phyloP scores from a whole-genome alignment of 2,113 vertebrate species.

The Todiramphus chloris region DNA sequence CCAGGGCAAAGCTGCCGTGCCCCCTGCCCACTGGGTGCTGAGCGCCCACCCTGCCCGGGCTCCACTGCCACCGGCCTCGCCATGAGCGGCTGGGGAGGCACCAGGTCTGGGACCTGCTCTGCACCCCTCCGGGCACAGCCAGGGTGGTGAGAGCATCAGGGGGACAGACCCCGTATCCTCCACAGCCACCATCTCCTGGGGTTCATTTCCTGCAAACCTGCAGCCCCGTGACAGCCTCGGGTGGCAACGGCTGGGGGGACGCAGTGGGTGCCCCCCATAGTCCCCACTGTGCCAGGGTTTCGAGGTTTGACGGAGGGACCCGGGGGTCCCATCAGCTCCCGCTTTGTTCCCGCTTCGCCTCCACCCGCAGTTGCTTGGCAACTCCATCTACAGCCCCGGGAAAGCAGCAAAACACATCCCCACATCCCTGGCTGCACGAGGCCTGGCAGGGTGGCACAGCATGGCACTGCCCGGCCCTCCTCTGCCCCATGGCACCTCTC shows the following conservation, averaged over 20 bases:
- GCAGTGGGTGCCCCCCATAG: accelerated
- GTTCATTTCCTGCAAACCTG: too few species aligned
- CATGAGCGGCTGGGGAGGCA: background rate
- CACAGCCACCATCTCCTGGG: accelerated
- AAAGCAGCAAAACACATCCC: background rate
- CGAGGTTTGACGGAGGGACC: background rate
- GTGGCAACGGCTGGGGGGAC: accelerated
- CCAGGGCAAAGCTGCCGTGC: background rate
- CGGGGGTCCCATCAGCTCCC: background rate
- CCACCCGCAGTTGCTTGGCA: slow-evolving; percentile 78
- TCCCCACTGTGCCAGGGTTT: accelerated
- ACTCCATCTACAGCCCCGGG: slow-evolving; percentile 57
- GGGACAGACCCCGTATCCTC: background rate
- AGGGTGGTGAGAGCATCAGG: accelerated
- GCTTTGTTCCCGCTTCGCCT: slow-evolving; percentile 64
- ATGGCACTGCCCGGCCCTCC: accelerated
- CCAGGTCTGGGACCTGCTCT: background rate
- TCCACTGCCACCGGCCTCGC: background rate
- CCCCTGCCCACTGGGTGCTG: background rate
- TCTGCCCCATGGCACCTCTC: too few species aligned
- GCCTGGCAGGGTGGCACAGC: background rate
- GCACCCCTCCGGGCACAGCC: background rate
- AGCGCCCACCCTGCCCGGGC: background rate
- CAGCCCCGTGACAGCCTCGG: accelerated
- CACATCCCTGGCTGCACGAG: background rate